Conservation (phyloP, 2,888 invertebrate species). For the Monoplex corrugatus region DNA sequence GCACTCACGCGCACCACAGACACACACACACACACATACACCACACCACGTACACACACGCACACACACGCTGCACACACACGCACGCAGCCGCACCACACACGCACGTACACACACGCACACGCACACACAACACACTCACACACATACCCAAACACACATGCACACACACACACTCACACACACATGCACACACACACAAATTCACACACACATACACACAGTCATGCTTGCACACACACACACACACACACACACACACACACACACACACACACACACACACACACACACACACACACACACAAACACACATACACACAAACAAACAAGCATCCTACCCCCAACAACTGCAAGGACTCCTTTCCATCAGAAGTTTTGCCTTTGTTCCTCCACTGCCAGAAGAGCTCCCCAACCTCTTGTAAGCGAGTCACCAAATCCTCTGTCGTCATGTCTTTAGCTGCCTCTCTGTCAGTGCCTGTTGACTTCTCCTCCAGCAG, state of each 20-base stretch:
- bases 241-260: neutral
- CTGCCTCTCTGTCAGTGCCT: neutral
- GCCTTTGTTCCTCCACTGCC: slow-evolving; percentile 59
- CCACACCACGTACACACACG: neutral
- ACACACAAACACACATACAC: slow-evolving; percentile 21
- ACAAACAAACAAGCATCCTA: neutral
- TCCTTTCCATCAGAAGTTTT: neutral
- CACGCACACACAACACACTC: too few species aligned
- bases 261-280: neutral
- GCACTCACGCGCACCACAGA: neutral
- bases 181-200: neutral
- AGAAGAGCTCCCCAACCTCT: slow-evolving; percentile 63
- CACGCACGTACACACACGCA: slow-evolving; percentile 5
- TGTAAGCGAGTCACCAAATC: slow-evolving; percentile 54
- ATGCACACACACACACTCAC: neutral
- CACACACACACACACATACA: neutral
- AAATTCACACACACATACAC: too few species aligned
- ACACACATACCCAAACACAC: neutral
- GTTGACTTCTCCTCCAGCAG: neutral
- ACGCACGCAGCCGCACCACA: neutral
- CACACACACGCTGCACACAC: neutral
- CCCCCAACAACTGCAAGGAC: slow-evolving; percentile 16
- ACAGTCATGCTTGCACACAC: too few species aligned
- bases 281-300: slow-evolving; percentile 3
- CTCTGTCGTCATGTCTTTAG: neutral